Evolutionary conservation across 2,888 invertebrate species (phyloP), one percentile per base, ranked within the genome.

Genomic region (Hartigia nigra): DNA sequence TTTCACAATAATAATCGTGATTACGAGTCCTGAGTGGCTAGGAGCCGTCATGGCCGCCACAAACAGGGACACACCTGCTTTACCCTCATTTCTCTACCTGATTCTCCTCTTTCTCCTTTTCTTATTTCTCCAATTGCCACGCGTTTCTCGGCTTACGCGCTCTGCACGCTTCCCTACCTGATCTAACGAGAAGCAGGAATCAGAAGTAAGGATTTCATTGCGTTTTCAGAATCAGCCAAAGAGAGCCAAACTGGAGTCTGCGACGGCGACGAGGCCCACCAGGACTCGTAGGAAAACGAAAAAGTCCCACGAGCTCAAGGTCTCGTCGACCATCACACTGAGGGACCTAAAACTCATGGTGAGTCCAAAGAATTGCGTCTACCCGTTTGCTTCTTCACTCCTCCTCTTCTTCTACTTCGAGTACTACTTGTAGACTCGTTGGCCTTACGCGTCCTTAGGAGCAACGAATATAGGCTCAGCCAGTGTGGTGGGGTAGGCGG

Each of bases 331-430:
- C 76, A 90, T 88, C 78, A 90, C 91, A 14, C 79, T 91, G 69
- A 90, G 88, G 79, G 90, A 90, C 75, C 86, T 91, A 32, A 91
- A 91, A 86, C 87, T 90, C 55, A 88, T 90, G 91, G 91, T 91
- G 79, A 87, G 88, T 84, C 36, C 77, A 55, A 55, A 55, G 55
- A 55, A 9, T 55, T 5, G 55, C 55, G 23, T 14, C 39, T 23
- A 5, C 36, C 12, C 70, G 79, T 77, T 79, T 70, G 55, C 55
- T 78, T 80, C 23, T 34, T 69, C 69, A n/a, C 55, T 34, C 74
- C 34, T 31, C 72, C 31, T 36, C 34, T 69, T 70, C 69, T 70
- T 74, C 72, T 5, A 31, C 34, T 2, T 31, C 72, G 72, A 31
- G 72, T 72, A 32, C 72, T 72, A 32, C 72, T 72, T 9, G 3